Conservation (phyloP, 2,113 vertebrate species). For the Phoenicopterus ruber region DNA sequence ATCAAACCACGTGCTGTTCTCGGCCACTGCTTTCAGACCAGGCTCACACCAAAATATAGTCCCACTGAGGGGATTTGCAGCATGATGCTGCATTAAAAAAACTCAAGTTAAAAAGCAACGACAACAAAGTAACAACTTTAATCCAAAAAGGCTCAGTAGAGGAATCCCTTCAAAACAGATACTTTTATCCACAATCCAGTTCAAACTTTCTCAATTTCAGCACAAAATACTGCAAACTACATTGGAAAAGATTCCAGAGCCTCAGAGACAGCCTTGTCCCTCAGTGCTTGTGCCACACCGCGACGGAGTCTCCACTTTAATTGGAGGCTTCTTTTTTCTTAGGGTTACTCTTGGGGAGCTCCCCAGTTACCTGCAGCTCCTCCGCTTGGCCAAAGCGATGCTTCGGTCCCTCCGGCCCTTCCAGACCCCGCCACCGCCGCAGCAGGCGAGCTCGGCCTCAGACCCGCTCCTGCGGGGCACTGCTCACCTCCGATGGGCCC, state of each 20-base stretch:
- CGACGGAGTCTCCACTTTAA: rapidly evolving
- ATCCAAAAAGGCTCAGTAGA: not conserved
- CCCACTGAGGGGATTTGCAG: not conserved
- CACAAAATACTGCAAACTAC: not conserved
- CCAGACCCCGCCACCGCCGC: not conserved
- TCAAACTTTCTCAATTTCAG: not conserved
- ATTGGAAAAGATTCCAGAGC: not conserved
- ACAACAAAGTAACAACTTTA: not conserved
- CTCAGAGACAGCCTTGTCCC: not conserved
- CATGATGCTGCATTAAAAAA: not conserved
- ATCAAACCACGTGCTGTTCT: not conserved
- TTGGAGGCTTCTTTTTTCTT: not conserved
- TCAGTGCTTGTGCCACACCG: not conserved
- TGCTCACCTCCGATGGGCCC: not conserved
- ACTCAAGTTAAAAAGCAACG: not conserved
- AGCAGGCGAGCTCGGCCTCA: not conserved
- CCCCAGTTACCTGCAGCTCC: not conserved
- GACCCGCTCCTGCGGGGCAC: not conserved
- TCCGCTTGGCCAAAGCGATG: not conserved
- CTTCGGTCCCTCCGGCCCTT: not conserved
- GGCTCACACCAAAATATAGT: not conserved
- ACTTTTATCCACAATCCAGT: not conserved
- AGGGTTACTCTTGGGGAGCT: not conserved
- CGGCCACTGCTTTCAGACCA: not conserved
- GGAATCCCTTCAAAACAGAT: not conserved